These are phyloP conservation scores for Copidosoma aretas DNA, from an alignment of 2,888 invertebrate species.

Conservation along the genomic window DNA sequence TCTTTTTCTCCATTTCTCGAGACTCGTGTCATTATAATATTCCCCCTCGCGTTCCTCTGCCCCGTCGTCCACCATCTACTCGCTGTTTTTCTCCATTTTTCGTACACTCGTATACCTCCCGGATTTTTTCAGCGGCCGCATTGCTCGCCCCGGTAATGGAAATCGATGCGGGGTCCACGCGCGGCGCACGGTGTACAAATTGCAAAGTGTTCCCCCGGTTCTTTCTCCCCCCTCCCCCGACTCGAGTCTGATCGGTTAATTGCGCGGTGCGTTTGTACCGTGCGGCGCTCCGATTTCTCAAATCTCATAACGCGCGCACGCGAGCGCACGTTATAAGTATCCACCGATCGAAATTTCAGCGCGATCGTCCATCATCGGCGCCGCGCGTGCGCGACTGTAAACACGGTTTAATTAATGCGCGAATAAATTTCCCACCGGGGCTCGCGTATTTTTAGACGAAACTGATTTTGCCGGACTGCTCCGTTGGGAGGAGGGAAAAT, in stretches of 20 bases:
- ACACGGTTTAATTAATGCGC: slow-evolving; percentile 11
- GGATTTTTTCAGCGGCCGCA: background rate
- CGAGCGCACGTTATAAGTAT: no score
- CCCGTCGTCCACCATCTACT: slow-evolving; percentile 31
- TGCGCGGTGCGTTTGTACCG: background rate
- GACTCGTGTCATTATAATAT: slow-evolving; percentile 28
- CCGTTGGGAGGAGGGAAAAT: background rate
- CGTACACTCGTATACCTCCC: background rate
- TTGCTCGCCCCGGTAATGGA: slow-evolving; percentile 18
- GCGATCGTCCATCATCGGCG: background rate
- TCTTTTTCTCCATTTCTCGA: slow-evolving; percentile 23
- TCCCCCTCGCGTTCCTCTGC: slow-evolving; percentile 26
- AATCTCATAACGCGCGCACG: no score
- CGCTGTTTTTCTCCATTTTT: background rate
- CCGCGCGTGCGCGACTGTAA: background rate
- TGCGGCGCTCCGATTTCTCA: background rate
- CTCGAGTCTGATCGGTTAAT: background rate
- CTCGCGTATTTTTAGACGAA: background rate
- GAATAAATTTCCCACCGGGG: slow-evolving; percentile 10
- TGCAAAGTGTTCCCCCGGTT: slow-evolving; percentile 3
- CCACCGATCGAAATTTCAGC: background rate
- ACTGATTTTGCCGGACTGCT: background rate
- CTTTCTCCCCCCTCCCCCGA: background rate
- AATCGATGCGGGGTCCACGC: slow-evolving; percentile 27
- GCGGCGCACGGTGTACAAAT: slow-evolving; percentile 21